phyloP scores from a whole-genome alignment of 2,113 vertebrate species.

The Ovibos moschatus region DNA sequence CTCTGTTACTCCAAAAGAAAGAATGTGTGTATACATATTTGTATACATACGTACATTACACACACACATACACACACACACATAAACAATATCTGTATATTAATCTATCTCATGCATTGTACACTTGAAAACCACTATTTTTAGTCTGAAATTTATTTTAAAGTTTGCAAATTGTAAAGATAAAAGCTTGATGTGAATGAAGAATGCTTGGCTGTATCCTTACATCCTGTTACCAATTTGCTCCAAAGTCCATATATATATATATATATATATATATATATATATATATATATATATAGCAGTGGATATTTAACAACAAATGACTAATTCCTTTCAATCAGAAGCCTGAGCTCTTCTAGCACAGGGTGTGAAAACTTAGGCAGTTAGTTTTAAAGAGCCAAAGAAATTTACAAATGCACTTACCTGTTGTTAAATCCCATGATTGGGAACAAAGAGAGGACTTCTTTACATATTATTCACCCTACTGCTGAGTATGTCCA shows the following conservation, averaged over 20 bases:
- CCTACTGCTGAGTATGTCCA: slow-evolving; percentile 42
- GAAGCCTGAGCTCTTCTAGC: not conserved
- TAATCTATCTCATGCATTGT: not conserved
- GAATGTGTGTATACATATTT: not conserved
- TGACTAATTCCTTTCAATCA: slow-evolving; percentile 10
- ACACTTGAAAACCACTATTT: not conserved
- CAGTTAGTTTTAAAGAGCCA: slow-evolving; percentile 61
- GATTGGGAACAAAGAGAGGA: slow-evolving; percentile 57
- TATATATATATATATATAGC: slow-evolving; percentile 33
- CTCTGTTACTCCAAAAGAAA: not conserved
- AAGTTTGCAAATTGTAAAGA: slow-evolving; percentile 36
- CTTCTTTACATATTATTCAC: slow-evolving; percentile 5
- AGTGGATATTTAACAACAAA: slow-evolving; percentile 23
- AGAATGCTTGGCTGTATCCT: slow-evolving; percentile 51
- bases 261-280: not conserved
- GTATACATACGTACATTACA: not conserved
- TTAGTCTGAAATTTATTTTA: slow-evolving; percentile 22
- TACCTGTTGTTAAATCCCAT: slow-evolving; percentile 76
- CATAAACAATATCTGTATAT: not conserved
- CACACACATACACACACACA: not conserved
- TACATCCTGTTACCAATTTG: slow-evolving; percentile 42
- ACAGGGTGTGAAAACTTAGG: not conserved
- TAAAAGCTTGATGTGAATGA: slow-evolving; percentile 63
- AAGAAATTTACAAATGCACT: slow-evolving; percentile 71
- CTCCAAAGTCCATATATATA: slow-evolving; percentile 44